phyloP scores from a whole-genome alignment of 2,113 vertebrate species.

The Phainopepla nitens region DNA sequence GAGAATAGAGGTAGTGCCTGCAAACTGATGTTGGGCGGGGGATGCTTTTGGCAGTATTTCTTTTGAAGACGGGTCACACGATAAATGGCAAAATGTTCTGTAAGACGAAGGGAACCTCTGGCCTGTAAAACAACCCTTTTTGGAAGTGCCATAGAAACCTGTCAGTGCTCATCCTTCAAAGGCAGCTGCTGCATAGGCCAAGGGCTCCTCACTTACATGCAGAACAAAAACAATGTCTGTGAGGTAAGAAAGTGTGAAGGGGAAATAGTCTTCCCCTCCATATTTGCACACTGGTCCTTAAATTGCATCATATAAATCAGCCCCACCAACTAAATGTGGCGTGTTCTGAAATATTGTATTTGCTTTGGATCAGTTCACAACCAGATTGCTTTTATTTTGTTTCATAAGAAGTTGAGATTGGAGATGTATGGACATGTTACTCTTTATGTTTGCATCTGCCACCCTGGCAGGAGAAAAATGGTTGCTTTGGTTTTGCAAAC shows the following conservation, averaged over 20 bases:
- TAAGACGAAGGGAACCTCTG: background rate
- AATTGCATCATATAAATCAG: constrained; percentile 39
- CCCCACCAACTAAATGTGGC: background rate
- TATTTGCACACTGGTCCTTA: constrained; percentile 4
- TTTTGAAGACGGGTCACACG: background rate
- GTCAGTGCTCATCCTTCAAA: background rate
- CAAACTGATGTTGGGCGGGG: background rate
- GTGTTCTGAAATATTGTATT: constrained; percentile 53
- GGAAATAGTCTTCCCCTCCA: background rate
- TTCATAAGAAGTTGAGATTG: constrained; percentile 49
- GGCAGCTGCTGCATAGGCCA: background rate
- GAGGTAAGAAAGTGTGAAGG: constrained; percentile 6
- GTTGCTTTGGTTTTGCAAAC: constrained; percentile 27
- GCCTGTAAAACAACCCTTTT: background rate
- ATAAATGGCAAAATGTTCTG: background rate
- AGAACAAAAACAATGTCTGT: background rate
- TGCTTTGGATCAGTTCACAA: constrained; percentile 67
- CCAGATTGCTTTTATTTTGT: constrained; percentile 66
- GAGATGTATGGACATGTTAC: constrained; percentile 49
- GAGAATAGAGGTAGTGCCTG: background rate
- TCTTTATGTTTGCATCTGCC: constrained; percentile 58
- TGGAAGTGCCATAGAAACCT: background rate
- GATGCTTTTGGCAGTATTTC: background rate
- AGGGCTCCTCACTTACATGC: background rate
- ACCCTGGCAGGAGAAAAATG: constrained; percentile 39